These are phyloP conservation scores for Motacilla alba DNA, from an alignment of 2,113 vertebrate genomes.

Conservation along the genomic window DNA sequence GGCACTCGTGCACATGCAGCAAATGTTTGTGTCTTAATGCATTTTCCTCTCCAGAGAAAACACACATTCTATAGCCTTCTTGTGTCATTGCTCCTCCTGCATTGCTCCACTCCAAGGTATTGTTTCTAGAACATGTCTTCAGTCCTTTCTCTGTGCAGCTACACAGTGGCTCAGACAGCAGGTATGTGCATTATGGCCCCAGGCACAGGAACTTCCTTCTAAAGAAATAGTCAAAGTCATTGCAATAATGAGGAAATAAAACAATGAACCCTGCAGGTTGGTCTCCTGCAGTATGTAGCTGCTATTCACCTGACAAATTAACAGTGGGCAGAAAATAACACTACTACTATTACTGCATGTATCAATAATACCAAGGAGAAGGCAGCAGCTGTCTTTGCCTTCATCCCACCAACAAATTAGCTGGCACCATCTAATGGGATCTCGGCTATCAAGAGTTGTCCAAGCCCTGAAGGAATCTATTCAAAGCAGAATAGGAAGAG, in stretches of 20 bases:
- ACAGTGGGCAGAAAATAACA: neutral
- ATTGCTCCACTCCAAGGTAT: neutral
- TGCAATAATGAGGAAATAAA: neutral
- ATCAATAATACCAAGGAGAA: neutral
- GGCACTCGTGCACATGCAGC: neutral
- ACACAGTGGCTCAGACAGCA: neutral
- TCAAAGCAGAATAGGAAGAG: neutral
- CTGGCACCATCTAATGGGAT: neutral
- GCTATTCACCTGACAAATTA: neutral
- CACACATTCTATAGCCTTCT: neutral
- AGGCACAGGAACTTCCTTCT: neutral
- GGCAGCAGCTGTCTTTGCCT: neutral
- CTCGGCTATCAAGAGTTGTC: neutral
- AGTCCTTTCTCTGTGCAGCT: neutral
- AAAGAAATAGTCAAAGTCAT: neutral
- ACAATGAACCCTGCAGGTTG: neutral
- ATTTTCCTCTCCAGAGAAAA: neutral
- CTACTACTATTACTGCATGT: neutral
- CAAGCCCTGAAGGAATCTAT: neutral
- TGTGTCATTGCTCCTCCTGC: neutral
- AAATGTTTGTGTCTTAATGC: conserved; percentile 3
- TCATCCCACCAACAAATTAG: neutral
- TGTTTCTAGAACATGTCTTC: neutral
- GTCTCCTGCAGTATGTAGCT: neutral
- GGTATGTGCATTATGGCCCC: neutral